Evolutionary conservation across 2,888 invertebrate genomes (phyloP).

Genomic region (Drosophila recens): DNA sequence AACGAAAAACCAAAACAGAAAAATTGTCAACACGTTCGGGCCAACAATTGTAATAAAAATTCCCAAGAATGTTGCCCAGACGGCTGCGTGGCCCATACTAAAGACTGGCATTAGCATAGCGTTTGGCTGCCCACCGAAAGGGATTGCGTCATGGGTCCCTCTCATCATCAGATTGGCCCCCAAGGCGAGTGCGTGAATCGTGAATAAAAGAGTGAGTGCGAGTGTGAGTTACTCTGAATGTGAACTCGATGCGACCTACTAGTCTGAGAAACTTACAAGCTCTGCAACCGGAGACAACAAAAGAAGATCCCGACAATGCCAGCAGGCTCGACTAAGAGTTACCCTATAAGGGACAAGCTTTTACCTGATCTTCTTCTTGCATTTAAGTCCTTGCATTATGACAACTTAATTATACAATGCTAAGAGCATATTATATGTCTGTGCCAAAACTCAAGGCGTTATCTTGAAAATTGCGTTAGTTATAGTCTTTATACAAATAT

Average conservation of each 20-base stretch:
- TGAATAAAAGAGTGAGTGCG: background rate
- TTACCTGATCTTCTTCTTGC: too few species aligned
- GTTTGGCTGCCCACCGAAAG: slow-evolving; percentile 21
- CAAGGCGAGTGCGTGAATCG: slow-evolving; percentile 18
- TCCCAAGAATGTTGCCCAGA: slow-evolving; percentile 57
- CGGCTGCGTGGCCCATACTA: slow-evolving; percentile 64
- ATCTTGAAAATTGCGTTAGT: background rate
- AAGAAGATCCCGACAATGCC: background rate
- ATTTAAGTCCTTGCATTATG: background rate
- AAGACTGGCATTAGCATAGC: slow-evolving; percentile 68
- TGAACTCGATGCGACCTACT: slow-evolving; percentile 8
- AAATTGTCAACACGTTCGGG: slow-evolving; percentile 56
- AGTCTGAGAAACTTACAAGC: slow-evolving; percentile 14
- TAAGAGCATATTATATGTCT: background rate
- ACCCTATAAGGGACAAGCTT: slow-evolving; percentile 3
- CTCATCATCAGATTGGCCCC: slow-evolving; percentile 15
- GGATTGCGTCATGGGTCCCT: slow-evolving; percentile 58
- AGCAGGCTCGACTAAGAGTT: background rate
- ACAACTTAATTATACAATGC: background rate
- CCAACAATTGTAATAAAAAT: slow-evolving; percentile 67
- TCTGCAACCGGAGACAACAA: slow-evolving; percentile 5
- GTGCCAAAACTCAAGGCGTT: background rate
- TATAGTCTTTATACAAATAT: background rate
- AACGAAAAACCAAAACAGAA: background rate
- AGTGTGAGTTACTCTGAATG: slow-evolving; percentile 15